Conservation (phyloP, 1,140 invertebrate species). For the Parasteatoda tepidariorum region DNA sequence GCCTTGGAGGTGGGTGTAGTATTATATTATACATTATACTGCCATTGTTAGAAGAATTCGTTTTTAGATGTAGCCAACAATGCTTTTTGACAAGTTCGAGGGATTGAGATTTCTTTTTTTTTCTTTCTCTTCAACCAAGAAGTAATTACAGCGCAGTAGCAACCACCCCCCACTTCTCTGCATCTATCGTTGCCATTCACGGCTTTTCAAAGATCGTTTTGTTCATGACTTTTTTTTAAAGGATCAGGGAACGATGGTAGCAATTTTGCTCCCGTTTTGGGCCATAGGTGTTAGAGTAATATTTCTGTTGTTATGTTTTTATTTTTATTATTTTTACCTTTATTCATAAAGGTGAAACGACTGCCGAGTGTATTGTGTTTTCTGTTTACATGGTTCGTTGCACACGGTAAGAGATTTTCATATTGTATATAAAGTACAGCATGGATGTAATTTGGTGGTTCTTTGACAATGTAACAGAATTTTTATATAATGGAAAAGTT, state of each 20-base stretch:
- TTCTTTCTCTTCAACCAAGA: not conserved
- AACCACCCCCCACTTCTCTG: not conserved
- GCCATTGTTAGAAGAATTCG: constrained; percentile 29
- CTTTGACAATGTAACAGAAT: too few species aligned
- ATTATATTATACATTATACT: constrained; percentile 40
- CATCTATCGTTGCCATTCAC: not conserved
- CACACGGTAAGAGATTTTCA: not conserved
- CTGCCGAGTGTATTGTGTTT: not conserved
- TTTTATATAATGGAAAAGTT: too few species aligned
- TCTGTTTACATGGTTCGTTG: not conserved
- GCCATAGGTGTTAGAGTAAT: not conserved
- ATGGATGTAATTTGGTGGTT: too few species aligned
- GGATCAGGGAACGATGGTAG: not conserved
- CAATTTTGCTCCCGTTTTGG: not conserved
- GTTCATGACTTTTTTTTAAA: not conserved
- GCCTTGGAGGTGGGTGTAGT: not conserved
- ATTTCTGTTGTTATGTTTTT: not conserved
- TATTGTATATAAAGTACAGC: too few species aligned
- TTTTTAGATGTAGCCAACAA: constrained; percentile 27
- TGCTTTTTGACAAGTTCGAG: constrained; percentile 42
- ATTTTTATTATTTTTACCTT: not conserved
- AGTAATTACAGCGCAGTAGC: constrained; percentile 34
- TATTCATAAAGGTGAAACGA: not conserved
- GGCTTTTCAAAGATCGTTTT: constrained; percentile 13
- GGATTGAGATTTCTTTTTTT: constrained; percentile 23